Evolutionary conservation across 2,797 vertebrate species (phyloP), one percentile per base, ranked within the genome.

Genomic region (Hydrolagus colliei): DNA sequence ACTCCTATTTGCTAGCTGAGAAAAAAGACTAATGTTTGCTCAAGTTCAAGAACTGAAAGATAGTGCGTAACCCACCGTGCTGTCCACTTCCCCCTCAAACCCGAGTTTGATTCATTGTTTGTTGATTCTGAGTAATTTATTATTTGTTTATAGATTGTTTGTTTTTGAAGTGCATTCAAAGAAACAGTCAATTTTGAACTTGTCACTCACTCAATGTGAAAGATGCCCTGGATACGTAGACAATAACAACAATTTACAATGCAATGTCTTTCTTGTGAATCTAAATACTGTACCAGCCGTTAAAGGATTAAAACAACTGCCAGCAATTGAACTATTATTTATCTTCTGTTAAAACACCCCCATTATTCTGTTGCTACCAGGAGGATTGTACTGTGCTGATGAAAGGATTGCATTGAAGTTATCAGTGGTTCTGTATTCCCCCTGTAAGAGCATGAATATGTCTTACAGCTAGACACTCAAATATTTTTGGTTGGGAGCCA

Each of bases 31-130:
- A 9, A 84, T 68, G 67, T 32, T 35, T 68, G n/a, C 2, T 16
- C 9, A 35, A 68, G 27, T 71, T 61, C 79, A 27, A 71, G 79
- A 79, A 79, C 4, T 14, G 61, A 79, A 32, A 79, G 61, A 52
- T 18, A 84, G 27, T 71, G 16, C 41, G 79, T 84, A 84, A 84
- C 65, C 65, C 65, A 82, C 78, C 11, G 79, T 71, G 79, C 32
- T 52, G 18, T 5, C 32, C 79, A 82, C 62, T 32, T 52, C 16
- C 27, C 4, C 16, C 11, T 41, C 65, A 10, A 20, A 61, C n/a
- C n/a, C 41, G 65, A 16, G 10, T 16, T 67, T 20, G 27, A 32
- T 16, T 35, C 4, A 18, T 16, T 84, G 65, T 11, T 84, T 80
- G 73, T 16, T 67, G 8, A 12, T 65, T 80, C 10, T 2, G 22